A percentile compares a stretch with the other conserved stretches of the same genome.
Evolutionary conservation across 1,140 invertebrate species (phyloP).

Genomic region (Ylistrum balloti): DNA sequence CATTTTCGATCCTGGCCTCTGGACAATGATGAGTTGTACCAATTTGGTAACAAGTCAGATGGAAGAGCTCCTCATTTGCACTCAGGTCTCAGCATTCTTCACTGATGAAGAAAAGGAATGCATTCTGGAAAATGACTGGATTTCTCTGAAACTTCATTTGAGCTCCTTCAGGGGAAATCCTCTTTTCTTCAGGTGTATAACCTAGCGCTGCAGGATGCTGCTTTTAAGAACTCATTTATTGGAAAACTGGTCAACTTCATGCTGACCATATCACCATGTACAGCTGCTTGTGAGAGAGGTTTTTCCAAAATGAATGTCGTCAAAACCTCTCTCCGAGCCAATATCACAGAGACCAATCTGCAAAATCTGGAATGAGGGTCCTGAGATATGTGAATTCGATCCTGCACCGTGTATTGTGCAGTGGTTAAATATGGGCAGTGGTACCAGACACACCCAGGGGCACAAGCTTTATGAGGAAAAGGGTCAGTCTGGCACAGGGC

Average conservation of each 20-base stretch:
- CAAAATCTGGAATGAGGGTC: background rate
- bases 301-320: background rate
- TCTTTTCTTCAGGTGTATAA: background rate
- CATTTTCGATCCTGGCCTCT: too few relatives aligned
- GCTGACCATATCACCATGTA: background rate
- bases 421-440: too few relatives aligned
- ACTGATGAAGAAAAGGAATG: too few relatives aligned
- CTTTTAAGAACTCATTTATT: background rate
- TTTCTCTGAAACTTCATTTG: background rate
- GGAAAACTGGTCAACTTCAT: background rate
- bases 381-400: background rate
- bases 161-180: background rate
- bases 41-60: too few relatives aligned
- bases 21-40: too few relatives aligned
- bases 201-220: background rate
- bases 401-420: too few relatives aligned
- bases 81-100: too few relatives aligned
- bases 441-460: too few relatives aligned
- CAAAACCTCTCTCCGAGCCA: background rate
- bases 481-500: too few relatives aligned
- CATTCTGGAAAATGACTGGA: too few relatives aligned
- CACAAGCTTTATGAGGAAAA: too few relatives aligned
- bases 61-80: too few relatives aligned
- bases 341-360: background rate
- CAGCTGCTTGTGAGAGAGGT: background rate